Evolutionary conservation across 2,888 invertebrate genomes (phyloP).

Genomic region (Eupithecia dodoneata): DNA sequence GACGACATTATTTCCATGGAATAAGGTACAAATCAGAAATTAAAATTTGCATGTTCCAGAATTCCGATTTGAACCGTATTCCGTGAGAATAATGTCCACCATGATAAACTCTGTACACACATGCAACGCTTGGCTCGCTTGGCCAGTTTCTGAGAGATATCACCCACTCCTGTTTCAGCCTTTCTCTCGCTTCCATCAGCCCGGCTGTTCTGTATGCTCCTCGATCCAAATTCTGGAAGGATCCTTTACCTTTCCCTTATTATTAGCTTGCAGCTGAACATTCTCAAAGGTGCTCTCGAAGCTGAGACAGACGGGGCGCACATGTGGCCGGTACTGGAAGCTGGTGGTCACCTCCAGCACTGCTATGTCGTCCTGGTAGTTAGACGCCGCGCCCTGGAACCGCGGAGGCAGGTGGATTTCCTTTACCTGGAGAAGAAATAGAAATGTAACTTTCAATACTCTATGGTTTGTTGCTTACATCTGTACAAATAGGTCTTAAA

Average conservation of each 20-base stretch:
- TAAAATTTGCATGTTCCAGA: no score
- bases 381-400: slow-evolving; percentile 77
- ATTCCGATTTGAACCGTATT: no score
- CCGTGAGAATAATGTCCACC: no score
- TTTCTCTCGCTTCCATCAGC: neutral
- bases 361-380: slow-evolving; percentile 84
- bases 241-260: slow-evolving; percentile 34
- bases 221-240: neutral
- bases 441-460: neutral
- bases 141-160: neutral
- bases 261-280: slow-evolving; percentile 35
- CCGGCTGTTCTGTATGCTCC: neutral
- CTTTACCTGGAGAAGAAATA: slow-evolving; percentile 54
- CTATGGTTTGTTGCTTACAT: no score
- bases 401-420: slow-evolving; percentile 69
- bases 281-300: slow-evolving; percentile 47
- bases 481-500: no score
- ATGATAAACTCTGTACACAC: no score
- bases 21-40: no score
- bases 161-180: neutral
- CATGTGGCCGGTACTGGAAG: slow-evolving; percentile 65
- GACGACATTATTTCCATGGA: no score
- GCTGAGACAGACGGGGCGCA: slow-evolving; percentile 81
- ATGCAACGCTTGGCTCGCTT: no score
- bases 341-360: slow-evolving; percentile 70